Conservation (phyloP, 1,140 invertebrate genomes). For the Rhopalosiphum padi region DNA sequence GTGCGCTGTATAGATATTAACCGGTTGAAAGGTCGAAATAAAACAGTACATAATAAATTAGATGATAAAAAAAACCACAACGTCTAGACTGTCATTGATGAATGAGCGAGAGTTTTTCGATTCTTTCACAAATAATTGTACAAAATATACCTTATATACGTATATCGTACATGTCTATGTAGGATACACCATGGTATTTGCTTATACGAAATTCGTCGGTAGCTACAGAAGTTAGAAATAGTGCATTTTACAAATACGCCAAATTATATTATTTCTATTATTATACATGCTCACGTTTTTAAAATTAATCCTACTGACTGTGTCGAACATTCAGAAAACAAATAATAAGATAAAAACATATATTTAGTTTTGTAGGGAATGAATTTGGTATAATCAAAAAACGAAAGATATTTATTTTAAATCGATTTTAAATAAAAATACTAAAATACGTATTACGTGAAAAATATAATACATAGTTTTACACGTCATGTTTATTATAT, state of each 20-base stretch:
- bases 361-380: background rate
- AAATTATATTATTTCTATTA: background rate
- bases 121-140: background rate
- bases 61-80: background rate
- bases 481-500: background rate
- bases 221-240: background rate
- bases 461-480: background rate
- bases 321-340: background rate
- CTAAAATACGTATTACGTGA: background rate
- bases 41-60: background rate
- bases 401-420: background rate
- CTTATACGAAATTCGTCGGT: background rate
- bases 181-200: background rate
- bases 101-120: background rate
- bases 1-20: background rate
- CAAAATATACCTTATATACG: background rate
- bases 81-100: slow-evolving; percentile 31
- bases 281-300: background rate
- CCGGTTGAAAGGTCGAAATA: background rate
- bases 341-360: background rate
- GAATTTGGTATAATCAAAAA: background rate
- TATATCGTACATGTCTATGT: background rate
- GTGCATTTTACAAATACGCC: background rate
- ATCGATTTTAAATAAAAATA: background rate
- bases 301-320: background rate